phyloP scores from a whole-genome alignment of 1,140 invertebrate genomes.

The Littorina saxatilis region DNA sequence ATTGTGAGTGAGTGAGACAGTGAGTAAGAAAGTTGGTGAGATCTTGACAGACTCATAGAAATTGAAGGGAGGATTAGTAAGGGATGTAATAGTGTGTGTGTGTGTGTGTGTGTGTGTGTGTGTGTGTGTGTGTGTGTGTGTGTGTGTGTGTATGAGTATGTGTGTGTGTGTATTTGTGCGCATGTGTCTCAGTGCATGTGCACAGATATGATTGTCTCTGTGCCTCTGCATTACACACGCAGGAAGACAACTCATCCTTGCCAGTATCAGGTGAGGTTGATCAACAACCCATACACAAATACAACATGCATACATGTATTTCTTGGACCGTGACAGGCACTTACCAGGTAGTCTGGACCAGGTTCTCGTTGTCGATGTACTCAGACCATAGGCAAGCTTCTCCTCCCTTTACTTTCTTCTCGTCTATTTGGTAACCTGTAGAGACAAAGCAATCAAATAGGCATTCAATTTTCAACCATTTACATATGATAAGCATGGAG shows the following conservation, averaged over 20 bases:
- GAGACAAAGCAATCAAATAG: neutral
- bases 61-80: neutral
- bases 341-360: slow-evolving; percentile 73
- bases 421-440: slow-evolving; percentile 68
- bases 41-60: neutral
- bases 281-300: neutral
- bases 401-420: slow-evolving; percentile 69
- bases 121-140: too few relatives aligned
- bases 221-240: too few relatives aligned
- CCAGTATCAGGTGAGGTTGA: too few relatives aligned
- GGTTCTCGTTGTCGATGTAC: slow-evolving; percentile 84
- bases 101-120: neutral
- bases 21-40: neutral
- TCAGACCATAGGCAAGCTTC: slow-evolving; percentile 93
- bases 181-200: neutral
- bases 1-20: neutral
- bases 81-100: neutral
- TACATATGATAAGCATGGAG: neutral
- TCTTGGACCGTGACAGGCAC: too few relatives aligned
- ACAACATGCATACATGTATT: slow-evolving; percentile 49
- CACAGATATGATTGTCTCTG: neutral
- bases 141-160: neutral
- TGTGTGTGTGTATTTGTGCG: slow-evolving; percentile 11
- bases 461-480: neutral
- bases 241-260: neutral